Conservation (phyloP, 1,140 invertebrate genomes). For the Hypothenemus hampei region DNA sequence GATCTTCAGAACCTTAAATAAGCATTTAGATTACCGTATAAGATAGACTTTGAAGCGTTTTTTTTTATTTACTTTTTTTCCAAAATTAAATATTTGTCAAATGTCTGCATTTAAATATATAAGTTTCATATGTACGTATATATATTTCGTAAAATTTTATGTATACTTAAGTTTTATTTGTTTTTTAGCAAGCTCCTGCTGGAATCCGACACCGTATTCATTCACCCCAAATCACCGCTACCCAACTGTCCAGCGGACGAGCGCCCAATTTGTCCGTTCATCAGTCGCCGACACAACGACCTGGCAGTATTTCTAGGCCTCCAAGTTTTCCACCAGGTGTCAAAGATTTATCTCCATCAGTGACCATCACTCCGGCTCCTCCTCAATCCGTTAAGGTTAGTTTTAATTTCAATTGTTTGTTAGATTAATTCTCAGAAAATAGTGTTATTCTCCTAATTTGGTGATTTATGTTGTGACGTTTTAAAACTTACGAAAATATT, state of each 20-base stretch:
- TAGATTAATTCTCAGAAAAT: not conserved
- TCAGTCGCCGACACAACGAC: conserved; percentile 53
- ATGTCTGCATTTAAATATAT: too few relatives aligned
- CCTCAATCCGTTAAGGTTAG: conserved; percentile 56
- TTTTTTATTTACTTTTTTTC: too few relatives aligned
- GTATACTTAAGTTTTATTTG: too few relatives aligned
- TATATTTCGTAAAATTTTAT: too few relatives aligned
- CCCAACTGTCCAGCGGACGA: conserved; percentile 48
- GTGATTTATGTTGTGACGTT: not conserved
- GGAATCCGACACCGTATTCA: conserved; percentile 52
- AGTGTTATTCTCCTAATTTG: not conserved
- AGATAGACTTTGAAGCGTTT: too few relatives aligned
- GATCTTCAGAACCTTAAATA: too few relatives aligned
- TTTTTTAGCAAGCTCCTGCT: conserved; percentile 45
- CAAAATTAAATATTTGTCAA: too few relatives aligned
- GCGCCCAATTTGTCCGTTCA: conserved; percentile 57
- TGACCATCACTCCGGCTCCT: conserved; percentile 65
- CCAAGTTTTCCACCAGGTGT: conserved; percentile 40
- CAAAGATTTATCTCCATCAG: conserved; percentile 48
- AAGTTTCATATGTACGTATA: too few relatives aligned
- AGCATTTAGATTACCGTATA: too few relatives aligned
- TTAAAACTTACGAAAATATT: too few relatives aligned
- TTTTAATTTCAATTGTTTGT: conserved; percentile 5
- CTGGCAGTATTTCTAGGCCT: conserved; percentile 29
- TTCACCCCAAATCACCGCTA: conserved; percentile 48